Percentiles rank a stretch among this genome's conserved stretches.
These are phyloP conservation scores for Amphilophus citrinellus DNA, from an alignment of 2,113 vertebrate species.

Conservation along the genomic window DNA sequence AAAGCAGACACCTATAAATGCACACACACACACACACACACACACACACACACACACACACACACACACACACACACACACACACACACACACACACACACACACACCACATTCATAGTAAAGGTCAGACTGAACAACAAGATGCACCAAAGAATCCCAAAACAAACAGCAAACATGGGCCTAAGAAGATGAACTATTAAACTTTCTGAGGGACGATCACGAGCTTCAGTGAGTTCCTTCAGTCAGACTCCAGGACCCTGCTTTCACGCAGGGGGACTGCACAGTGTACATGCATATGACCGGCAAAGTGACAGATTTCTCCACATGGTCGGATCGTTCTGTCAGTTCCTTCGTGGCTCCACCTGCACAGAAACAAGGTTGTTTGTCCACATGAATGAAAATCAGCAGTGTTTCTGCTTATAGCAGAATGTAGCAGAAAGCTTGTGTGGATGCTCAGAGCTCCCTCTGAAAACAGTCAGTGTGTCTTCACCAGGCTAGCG, in stretches of 20 bases:
- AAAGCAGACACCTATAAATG: neutral
- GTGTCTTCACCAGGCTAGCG: neutral
- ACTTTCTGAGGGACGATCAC: too few species aligned
- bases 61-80: neutral
- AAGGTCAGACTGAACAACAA: neutral
- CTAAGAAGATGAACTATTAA: neutral
- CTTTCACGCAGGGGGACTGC: neutral
- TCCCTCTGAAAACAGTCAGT: neutral
- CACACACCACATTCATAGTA: neutral
- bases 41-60: neutral
- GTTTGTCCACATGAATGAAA: neutral
- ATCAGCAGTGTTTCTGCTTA: neutral
- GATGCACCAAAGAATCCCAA: neutral
- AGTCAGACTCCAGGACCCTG: neutral
- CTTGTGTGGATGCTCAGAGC: neutral
- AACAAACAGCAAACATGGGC: neutral
- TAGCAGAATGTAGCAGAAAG: neutral
- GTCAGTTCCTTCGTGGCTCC: neutral
- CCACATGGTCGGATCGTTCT: accelerated
- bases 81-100: neutral
- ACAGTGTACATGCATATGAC: neutral
- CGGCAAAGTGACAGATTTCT: neutral
- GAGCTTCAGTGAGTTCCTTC: neutral
- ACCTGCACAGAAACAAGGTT: neutral
- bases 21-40: neutral